Evolutionary conservation across 2,888 invertebrate species (phyloP), one percentile per base, ranked within the genome.

Genomic region (Campoplex nolae): DNA sequence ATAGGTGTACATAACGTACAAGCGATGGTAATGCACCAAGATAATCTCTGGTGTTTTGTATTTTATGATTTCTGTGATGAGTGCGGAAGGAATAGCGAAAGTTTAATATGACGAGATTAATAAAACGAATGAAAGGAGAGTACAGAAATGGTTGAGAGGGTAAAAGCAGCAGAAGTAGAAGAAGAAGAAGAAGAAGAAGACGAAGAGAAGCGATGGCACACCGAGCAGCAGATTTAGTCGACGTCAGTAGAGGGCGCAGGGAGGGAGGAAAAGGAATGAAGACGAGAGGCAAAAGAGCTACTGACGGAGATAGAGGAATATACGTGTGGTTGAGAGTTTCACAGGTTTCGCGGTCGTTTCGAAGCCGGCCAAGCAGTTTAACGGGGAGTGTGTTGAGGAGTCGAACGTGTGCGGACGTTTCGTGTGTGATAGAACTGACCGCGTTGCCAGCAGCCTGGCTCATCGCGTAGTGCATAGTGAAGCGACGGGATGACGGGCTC

Each of bases 401-500:
- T 91, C 92, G 92, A 92, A 91, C 92, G 91, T 91, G 92, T 91
- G 92, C 91, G 70, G 70, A 58, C 68, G 48, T 91, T 90, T 91
- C 92, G 91, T 91, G 91, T 91, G 92, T 92, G 90, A 91, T 83
- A 92, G 90, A 92, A 91, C 92, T 91, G 88, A 89, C 87, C 86
- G 92, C 92, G 84, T 42, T 87, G 92, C 92, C 92, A 92, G 92
- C 92, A 92, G 92, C 92, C 93, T 92, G 93, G 93, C 93, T 93
- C 91, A 92, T 92, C 92, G 92, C 90, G 92, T 92, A 92, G 93
- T 92, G 93, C 91, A 90, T 91, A 95, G 96, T 95, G 94, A 96
- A 92, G 94, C 95, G 95, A 95, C 95, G 95, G 95, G 95, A 95
- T 95, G 95, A 95, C 95, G 95, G 95, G 95, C 95, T 95, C 95